phyloP scores from a whole-genome alignment of 2,113 vertebrate genomes.

The Tenebrosternarchus preto region DNA sequence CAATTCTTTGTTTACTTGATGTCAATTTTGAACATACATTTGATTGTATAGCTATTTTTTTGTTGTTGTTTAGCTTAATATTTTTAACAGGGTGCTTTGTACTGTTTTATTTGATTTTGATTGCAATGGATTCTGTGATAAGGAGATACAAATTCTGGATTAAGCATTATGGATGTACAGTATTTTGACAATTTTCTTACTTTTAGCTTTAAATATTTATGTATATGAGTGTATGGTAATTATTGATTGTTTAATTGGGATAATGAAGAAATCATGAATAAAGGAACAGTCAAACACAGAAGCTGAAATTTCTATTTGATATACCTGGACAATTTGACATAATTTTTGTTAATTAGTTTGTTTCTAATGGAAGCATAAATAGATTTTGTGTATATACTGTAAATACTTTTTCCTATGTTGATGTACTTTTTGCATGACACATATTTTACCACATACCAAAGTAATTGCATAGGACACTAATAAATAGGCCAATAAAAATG shows the following conservation, averaged over 20 bases:
- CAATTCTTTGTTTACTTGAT: neutral
- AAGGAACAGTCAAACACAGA: neutral
- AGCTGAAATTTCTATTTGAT: slow-evolving; percentile 16
- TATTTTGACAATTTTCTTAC: neutral
- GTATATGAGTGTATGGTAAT: neutral
- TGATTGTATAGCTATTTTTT: neutral
- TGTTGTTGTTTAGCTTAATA: neutral
- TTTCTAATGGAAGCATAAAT: too few species aligned
- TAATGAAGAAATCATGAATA: neutral
- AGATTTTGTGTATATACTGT: too few species aligned
- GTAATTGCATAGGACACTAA: too few species aligned
- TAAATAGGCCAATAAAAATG: too few species aligned
- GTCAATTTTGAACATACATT: neutral
- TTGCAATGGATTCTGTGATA: too few species aligned
- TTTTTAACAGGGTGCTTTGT: neutral
- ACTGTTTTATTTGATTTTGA: neutral
- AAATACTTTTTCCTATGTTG: too few species aligned
- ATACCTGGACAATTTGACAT: neutral
- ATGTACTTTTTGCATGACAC: too few species aligned
- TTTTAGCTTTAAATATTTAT: neutral
- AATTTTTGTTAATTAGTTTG: too few species aligned
- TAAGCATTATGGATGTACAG: neutral
- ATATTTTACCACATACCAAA: too few species aligned
- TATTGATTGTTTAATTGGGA: neutral
- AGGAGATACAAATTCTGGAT: too few species aligned